These are phyloP conservation scores for Lycaon pictus DNA, from an alignment of 2,113 vertebrate species.

Conservation along the genomic window DNA sequence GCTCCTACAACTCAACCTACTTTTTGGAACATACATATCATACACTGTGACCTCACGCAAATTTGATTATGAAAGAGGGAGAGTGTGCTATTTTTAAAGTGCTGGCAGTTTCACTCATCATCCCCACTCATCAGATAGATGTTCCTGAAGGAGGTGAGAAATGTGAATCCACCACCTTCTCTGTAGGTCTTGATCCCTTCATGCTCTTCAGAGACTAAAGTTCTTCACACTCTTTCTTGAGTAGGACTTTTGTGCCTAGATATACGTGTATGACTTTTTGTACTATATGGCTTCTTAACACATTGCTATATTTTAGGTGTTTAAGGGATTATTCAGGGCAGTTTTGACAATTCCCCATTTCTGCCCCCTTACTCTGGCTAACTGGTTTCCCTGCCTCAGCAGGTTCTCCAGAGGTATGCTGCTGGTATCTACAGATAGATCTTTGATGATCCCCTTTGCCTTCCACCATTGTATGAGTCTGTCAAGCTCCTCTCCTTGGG, in stretches of 20 bases:
- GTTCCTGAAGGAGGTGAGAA: neutral
- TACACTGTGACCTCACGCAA: neutral
- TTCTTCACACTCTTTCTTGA: neutral
- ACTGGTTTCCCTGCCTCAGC: neutral
- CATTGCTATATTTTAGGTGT: neutral
- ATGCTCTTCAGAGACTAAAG: neutral
- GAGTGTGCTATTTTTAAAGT: neutral
- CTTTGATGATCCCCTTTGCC: slow-evolving; percentile 15
- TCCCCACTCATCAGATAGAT: neutral
- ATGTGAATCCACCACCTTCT: neutral
- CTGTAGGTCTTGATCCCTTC: neutral
- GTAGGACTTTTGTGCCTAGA: neutral
- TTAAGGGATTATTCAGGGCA: neutral
- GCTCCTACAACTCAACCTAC: neutral
- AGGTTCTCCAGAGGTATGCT: neutral
- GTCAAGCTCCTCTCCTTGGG: slow-evolving; percentile 94
- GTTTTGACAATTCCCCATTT: neutral
- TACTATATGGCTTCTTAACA: neutral
- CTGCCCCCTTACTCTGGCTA: neutral
- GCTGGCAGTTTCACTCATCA: neutral
- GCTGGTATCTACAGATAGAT: neutral
- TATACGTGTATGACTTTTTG: neutral
- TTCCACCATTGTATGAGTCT: slow-evolving; percentile 89
- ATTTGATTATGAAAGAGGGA: neutral
- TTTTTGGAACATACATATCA: neutral